Base-by-base conservation (phyloP, 2,113 vertebrate genomes). In the Myotis davidii region DNA sequence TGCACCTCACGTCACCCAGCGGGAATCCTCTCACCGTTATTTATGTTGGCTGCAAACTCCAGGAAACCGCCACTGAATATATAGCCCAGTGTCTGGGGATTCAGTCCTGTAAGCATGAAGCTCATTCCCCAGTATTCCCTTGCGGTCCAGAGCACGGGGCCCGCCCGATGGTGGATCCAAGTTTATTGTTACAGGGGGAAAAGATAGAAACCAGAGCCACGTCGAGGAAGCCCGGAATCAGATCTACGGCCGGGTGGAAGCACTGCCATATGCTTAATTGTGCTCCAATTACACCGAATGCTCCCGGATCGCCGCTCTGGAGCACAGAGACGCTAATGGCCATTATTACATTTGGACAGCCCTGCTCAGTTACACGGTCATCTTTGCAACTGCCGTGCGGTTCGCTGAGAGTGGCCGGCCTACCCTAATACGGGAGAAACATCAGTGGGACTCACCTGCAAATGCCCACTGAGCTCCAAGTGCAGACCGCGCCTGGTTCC, bases 221-320 rank as follows among this genome's bases (percentile, higher is more conserved):
- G 10, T 54, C 1, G 6, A 37, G 76, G 25, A 69, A 54, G 65
- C 89, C 39, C 67, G 3, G 85, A 39, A 69, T 94, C 78, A 32
- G 86, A 82, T 61, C 78, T 8, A 5, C 17, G 0, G 93, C 89
- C 64, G 37, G 2, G 79, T 32, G n/a, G 84, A 96, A 90, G 54
- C 37, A n/a, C n/a, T 42, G 84, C 95, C 94, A 97, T 91, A 90
- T 96, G 96, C 85, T 91, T 94, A 93, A 96, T 85, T 96, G 95
- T 81, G 87, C 87, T 95, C 96, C 94, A 92, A 61, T 97, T 84
- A 95, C 79, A 64, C 65, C 86, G 84, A 76, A 59, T 9, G 90
- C 52, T 93, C 86, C 67, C 85, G 87, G 93, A 97, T 91, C 65
- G 0, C 87, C 2, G 76, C 92, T 96, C 79, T 91, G 96, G 88